phyloP scores from a whole-genome alignment of 23 tunicate species.

The Halocynthia aurantium region DNA sequence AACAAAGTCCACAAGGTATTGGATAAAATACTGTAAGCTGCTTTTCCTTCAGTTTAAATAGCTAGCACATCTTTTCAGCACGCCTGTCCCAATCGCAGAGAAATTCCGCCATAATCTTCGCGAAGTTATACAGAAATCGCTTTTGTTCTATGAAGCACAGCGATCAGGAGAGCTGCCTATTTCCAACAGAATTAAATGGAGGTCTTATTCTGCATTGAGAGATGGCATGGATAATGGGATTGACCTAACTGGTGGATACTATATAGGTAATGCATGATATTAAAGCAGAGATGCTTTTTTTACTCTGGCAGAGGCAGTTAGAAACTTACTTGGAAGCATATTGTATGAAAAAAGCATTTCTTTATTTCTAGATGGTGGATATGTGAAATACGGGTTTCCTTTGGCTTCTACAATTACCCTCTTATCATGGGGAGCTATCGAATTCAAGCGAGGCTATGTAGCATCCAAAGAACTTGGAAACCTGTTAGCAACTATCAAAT shows the following conservation, averaged over 20 bases:
- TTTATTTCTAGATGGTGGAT: constrained; percentile 69
- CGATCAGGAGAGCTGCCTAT: constrained; percentile 75
- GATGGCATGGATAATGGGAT: constrained; percentile 66
- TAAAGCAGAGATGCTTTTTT: neutral
- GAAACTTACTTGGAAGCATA: too few relatives aligned
- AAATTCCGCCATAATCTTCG: constrained; percentile 75
- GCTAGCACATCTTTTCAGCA: constrained; percentile 15
- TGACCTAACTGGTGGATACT: constrained; percentile 94
- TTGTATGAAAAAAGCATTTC: neutral
- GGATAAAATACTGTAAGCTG: constrained; percentile 12
- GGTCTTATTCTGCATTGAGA: constrained; percentile 80
- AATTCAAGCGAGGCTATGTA: constrained; percentile 85
- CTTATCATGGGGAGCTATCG: constrained; percentile 91
- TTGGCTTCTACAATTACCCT: constrained; percentile 79
- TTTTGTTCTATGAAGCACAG: constrained; percentile 88
- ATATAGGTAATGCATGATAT: constrained; percentile 38
- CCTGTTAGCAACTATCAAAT: constrained; percentile 64
- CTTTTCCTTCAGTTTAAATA: neutral
- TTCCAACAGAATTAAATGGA: constrained; percentile 65
- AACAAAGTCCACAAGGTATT: constrained; percentile 13
- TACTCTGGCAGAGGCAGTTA: too few relatives aligned
- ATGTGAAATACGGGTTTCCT: constrained; percentile 85
- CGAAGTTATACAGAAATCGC: constrained; percentile 80
- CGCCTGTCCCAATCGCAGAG: constrained; percentile 37
- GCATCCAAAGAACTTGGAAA: constrained; percentile 65